Evolutionary conservation across 2,888 invertebrate genomes (phyloP), one percentile per base, ranked within the genome.

Genomic region (Agrilus biguttatus): DNA sequence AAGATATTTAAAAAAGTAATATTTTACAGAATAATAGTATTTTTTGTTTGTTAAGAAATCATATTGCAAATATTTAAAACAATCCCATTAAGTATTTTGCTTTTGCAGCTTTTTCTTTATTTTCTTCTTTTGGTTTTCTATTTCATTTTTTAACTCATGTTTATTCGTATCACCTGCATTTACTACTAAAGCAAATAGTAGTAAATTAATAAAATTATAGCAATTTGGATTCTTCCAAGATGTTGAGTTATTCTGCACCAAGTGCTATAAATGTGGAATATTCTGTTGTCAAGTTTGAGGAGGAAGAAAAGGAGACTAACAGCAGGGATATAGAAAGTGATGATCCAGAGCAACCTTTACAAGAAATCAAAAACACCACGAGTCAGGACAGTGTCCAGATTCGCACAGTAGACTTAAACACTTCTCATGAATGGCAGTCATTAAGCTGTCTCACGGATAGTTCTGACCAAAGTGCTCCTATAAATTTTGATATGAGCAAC

Each of bases 401-500:
- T 42, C 66, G 68, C 45, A 64, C 62, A 42, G 61, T 62, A 5
- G 67, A 68, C 44, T 54, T 67, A 37, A 65, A 50, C 10, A 49
- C 48, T 36, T 14, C 51, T 45, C 83, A 83, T 61, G 83, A 80
- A 49, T 87, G 87, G 71, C 81, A 84, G 52, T 87, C 87, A 5
- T 68, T 88, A 13, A 89, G 88, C 59, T 85, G 86, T 52, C 73
- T 88, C 47, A 89, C 89, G 0, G 89, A 89, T 61, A 88, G 88
- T 61, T 89, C 89, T 1, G 90, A 91, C 57, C 89, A 90, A 59
- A 87, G 87, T 56, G 90, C 85, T 35, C 90, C 91, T 0, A 81
- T 91, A 49, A 84, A 88, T 65, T 91, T 92, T 59, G 91, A 92
- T 59, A 83, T 91, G 80, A 88, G 89, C 45, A 92, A 92, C 65